Evolutionary conservation across 1,140 invertebrate species (phyloP), one percentile per base, ranked within the genome.

Genomic region (Tetragnatha versicolor): DNA sequence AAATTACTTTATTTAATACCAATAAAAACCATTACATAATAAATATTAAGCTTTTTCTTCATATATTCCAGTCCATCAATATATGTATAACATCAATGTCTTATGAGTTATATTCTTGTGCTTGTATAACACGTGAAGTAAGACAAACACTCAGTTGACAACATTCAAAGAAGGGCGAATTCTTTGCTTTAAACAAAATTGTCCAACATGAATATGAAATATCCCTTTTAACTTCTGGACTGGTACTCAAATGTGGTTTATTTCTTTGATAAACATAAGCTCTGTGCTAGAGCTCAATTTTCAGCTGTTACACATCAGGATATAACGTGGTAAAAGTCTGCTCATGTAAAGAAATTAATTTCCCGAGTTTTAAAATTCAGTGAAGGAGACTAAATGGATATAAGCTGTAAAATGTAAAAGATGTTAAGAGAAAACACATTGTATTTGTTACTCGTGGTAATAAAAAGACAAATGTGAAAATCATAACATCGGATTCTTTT

Each of bases 21-120:
- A 33, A 72, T 72, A 72, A 72, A 72, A 72, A 72, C 49, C 69
- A 72, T 58, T 72, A 72, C 69, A 72, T 72, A 72, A 60, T 72
- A 42, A 72, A 58, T 58, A 58, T 72, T 72, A 35, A 51, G 35
- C 66, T 47, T 68, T 68, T 42, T 49, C 31, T 2, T 42, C 39
- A 58, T 42, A n/a, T n/a, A 35, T 45, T 7, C n/a, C 29, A 47
- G 33, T 69, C 47, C 47, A 51, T 53, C 22, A 47, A 37, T 53
- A 51, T 53, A 53, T 51, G 66, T 53, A 20, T 55, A 69, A 69
- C 66, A 69, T 53, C 66, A 55, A 69, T 53, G 49, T 53, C 33
- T 27, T 53, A 55, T 55, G 33, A 53, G 60, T 63, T 39, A 29
- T 63, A 33, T 63, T 22, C 22, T 3, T 68, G 42, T 68, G 42